Conservation (phyloP, 2,797 vertebrate genomes). For the Pogonophryne albipinna region DNA sequence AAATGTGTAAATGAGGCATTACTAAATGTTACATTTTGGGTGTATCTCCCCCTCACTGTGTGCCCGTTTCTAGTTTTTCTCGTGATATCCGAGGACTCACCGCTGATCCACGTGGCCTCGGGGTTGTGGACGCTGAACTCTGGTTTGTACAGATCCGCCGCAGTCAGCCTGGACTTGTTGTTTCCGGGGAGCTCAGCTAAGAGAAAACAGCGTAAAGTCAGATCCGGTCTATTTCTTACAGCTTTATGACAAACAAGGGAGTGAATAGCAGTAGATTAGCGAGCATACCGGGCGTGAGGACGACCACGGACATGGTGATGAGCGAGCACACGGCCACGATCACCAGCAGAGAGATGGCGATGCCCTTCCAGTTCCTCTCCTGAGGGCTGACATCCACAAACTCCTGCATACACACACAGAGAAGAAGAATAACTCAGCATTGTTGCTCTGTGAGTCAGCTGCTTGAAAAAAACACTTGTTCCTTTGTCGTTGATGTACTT, state of each 20-base stretch:
- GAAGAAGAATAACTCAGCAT: neutral
- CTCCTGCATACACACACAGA: constrained; percentile 81
- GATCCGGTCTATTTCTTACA: neutral
- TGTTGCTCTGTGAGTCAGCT: neutral
- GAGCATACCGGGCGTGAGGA: constrained; percentile 90
- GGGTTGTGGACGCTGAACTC: constrained; percentile 89
- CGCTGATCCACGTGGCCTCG: constrained; percentile 90
- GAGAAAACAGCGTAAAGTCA: neutral
- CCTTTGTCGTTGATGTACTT: too few relatives aligned
- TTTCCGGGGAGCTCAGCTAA: constrained; percentile 88
- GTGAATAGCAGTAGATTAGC: rapidly evolving
- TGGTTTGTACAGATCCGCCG: constrained; percentile 89
- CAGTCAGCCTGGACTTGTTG: constrained; percentile 87
- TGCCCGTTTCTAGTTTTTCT: too few relatives aligned
- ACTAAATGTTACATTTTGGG: too few relatives aligned
- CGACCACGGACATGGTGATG: constrained; percentile 94
- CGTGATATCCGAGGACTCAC: constrained; percentile 73
- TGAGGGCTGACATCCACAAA: constrained; percentile 88
- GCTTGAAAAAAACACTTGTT: too few relatives aligned
- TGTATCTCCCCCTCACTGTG: too few relatives aligned
- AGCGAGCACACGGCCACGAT: constrained; percentile 94
- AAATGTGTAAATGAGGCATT: too few relatives aligned
- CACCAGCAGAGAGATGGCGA: constrained; percentile 94
- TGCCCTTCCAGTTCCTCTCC: constrained; percentile 96
- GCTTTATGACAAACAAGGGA: neutral